phyloP scores from a whole-genome alignment of 1,140 invertebrate species.

The Latrodectus geometricus region DNA sequence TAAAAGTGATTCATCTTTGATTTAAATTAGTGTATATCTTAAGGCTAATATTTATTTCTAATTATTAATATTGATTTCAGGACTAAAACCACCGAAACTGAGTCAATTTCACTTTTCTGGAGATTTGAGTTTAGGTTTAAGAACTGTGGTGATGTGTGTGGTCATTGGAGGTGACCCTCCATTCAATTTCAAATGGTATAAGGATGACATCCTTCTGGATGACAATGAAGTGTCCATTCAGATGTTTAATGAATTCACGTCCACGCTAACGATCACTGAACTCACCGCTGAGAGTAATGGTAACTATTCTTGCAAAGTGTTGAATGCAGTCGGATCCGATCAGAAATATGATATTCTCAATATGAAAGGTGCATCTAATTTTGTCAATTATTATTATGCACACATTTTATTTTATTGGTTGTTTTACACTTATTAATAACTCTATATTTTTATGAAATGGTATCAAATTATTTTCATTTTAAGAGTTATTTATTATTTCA shows the following conservation, averaged over 20 bases:
- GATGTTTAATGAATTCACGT: constrained; percentile 67
- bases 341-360: constrained; percentile 8
- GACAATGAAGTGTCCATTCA: no score
- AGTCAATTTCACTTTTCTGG: constrained; percentile 63
- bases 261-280: constrained; percentile 34
- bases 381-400: no score
- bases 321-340: constrained; percentile 46
- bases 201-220: constrained; percentile 44
- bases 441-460: no score
- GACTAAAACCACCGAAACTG: constrained; percentile 48
- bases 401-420: no score
- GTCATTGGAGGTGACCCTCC: constrained; percentile 64
- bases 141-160: constrained; percentile 72
- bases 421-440: no score
- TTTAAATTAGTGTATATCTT: no score
- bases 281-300: constrained; percentile 59
- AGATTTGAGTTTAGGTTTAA: constrained; percentile 77
- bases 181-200: constrained; percentile 64
- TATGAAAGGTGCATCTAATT: constrained; percentile 12
- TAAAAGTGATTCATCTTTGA: no score
- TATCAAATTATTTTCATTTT: no score
- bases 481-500: no score
- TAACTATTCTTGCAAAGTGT: constrained; percentile 63
- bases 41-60: no score
- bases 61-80: no score